These are phyloP conservation scores for Temnothorax unifasciatus DNA, from an alignment of 2,888 invertebrate species.

Conservation along the genomic window DNA sequence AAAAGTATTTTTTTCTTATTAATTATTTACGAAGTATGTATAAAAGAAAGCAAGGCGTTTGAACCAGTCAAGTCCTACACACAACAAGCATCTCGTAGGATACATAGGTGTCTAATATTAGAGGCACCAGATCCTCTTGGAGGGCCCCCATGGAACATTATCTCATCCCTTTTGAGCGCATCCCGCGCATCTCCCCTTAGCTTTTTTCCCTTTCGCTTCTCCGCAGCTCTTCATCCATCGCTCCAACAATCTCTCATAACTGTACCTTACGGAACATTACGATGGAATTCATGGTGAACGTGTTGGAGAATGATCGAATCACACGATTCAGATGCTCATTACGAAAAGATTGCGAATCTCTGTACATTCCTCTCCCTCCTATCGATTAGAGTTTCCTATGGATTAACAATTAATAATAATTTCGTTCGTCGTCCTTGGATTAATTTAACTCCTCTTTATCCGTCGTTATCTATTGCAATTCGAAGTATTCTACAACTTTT, in stretches of 20 bases:
- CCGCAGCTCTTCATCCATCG: conserved; percentile 42
- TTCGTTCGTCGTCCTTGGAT: background rate
- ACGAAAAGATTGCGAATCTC: background rate
- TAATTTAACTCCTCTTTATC: background rate
- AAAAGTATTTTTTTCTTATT: background rate
- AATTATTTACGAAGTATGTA: conserved; percentile 30
- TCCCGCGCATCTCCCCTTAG: conserved; percentile 25
- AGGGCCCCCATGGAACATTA: conserved; percentile 64
- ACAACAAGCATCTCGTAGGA: conserved; percentile 62
- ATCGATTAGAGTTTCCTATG: background rate
- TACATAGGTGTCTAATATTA: conserved; percentile 71
- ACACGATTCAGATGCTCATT: conserved; percentile 37
- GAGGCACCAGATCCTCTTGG: conserved; percentile 66
- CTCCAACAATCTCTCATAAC: conserved; percentile 53
- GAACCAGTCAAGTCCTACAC: conserved; percentile 46
- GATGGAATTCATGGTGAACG: conserved; percentile 37
- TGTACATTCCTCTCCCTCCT: background rate
- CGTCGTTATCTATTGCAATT: background rate
- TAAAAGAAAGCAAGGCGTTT: background rate
- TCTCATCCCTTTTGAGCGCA: conserved; percentile 58
- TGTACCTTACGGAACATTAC: conserved; percentile 53
- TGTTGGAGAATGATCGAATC: conserved; percentile 41
- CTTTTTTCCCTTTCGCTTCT: conserved; percentile 17
- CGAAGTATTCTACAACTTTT: too few relatives aligned
- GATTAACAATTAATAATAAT: conserved; percentile 3